These are phyloP conservation scores for Aleiodes sp. DNA, from an alignment of 1,140 invertebrate genomes.

Conservation along the genomic window DNA sequence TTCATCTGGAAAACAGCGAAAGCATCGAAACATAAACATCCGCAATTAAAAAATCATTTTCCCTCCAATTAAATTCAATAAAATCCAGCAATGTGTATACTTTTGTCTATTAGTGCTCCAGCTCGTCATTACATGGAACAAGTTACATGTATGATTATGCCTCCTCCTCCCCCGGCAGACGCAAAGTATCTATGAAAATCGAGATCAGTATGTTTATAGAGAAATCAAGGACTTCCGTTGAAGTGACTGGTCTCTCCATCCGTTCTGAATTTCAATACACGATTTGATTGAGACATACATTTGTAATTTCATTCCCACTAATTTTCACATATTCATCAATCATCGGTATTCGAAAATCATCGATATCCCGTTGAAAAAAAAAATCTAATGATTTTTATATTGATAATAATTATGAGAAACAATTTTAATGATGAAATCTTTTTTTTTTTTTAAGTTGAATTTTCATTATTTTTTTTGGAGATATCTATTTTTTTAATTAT, in stretches of 20 bases:
- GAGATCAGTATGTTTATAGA: background rate
- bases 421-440: too few species aligned
- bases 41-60: slow-evolving; percentile 19
- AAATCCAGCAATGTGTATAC: background rate
- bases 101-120: background rate
- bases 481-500: too few species aligned
- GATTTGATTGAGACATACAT: background rate
- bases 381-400: too few species aligned
- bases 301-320: background rate
- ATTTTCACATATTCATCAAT: too few species aligned
- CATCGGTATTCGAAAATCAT: too few species aligned
- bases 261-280: slow-evolving; percentile 19
- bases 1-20: slow-evolving; percentile 11
- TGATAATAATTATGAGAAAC: too few species aligned
- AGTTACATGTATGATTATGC: background rate
- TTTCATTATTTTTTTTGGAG: too few species aligned
- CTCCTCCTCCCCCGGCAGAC: background rate
- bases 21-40: slow-evolving; percentile 3
- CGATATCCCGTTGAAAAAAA: too few species aligned
- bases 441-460: too few species aligned
- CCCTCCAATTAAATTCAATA: slow-evolving; percentile 6
- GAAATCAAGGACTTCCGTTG: slow-evolving; percentile 30
- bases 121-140: background rate
- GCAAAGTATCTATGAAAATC: slow-evolving; percentile 15
- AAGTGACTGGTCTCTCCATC: slow-evolving; percentile 13